Percentiles rank a stretch among this genome's conserved stretches.
These are phyloP conservation scores for Idaea dimidiata DNA, from an alignment of 2,888 invertebrate genomes.

Conservation along the genomic window DNA sequence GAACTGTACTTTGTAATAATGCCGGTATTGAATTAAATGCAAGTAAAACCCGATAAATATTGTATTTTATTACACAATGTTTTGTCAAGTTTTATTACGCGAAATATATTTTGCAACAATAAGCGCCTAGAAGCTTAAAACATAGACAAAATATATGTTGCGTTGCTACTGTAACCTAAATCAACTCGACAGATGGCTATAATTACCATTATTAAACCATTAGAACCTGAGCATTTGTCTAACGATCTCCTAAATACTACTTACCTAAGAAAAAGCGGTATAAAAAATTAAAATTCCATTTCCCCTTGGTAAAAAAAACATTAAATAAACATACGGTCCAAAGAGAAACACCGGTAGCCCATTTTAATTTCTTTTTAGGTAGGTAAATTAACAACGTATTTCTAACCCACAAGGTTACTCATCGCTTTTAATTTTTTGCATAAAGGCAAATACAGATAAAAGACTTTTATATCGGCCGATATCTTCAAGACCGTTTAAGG, in stretches of 20 bases:
- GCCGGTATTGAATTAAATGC: no score
- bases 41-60: no score
- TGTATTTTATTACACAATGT: no score
- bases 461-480: neutral
- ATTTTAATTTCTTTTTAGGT: constrained; percentile 1
- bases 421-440: neutral
- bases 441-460: neutral
- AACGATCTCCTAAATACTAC: neutral
- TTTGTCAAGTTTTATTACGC: no score
- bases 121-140: no score
- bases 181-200: neutral
- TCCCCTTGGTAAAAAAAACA: neutral
- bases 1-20: no score
- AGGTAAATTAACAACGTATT: constrained; percentile 1
- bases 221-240: neutral
- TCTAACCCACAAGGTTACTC: neutral
- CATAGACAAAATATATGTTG: neutral
- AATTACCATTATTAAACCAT: neutral
- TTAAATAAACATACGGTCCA: neutral
- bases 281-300: neutral
- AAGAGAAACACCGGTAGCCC: neutral
- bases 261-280: neutral
- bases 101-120: no score
- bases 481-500: neutral
- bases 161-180: neutral